Evolutionary conservation across 1,140 invertebrate species (phyloP).

Genomic region (Harpegnathos saltator): DNA sequence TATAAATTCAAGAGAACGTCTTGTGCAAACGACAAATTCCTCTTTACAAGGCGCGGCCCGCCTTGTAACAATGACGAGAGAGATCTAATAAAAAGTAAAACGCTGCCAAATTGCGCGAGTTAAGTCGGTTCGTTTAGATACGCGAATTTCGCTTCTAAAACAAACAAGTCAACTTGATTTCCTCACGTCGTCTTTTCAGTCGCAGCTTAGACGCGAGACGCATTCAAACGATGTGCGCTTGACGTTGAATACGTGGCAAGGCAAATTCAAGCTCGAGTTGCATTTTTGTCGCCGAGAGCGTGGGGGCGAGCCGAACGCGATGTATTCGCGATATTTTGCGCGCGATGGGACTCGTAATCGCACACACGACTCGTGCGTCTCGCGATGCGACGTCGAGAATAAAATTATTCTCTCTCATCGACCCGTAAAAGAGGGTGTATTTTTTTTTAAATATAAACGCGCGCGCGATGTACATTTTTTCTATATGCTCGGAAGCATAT

Average conservation of each 20-base stretch:
- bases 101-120: neutral
- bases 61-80: neutral
- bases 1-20: constrained; percentile 50
- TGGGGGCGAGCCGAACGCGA: too few relatives aligned
- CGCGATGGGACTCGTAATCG: too few relatives aligned
- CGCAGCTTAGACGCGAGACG: too few relatives aligned
- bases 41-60: neutral
- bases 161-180: neutral
- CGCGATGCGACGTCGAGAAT: too few relatives aligned
- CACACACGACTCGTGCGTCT: too few relatives aligned
- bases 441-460: neutral
- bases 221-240: too few relatives aligned
- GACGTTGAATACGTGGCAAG: too few relatives aligned
- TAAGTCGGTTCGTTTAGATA: neutral
- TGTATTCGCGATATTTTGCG: too few relatives aligned
- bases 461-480: constrained; percentile 7
- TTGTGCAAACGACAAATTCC: constrained; percentile 22
- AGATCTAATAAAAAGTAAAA: neutral
- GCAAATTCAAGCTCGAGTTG: too few relatives aligned
- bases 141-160: neutral
- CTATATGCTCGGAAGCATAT: neutral
- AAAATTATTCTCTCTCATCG: neutral
- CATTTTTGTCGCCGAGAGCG: too few relatives aligned
- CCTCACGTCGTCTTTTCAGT: too few relatives aligned
- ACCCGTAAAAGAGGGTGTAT: neutral